phyloP scores from a whole-genome alignment of 2,797 vertebrate species.

The Nyctalus aviator region DNA sequence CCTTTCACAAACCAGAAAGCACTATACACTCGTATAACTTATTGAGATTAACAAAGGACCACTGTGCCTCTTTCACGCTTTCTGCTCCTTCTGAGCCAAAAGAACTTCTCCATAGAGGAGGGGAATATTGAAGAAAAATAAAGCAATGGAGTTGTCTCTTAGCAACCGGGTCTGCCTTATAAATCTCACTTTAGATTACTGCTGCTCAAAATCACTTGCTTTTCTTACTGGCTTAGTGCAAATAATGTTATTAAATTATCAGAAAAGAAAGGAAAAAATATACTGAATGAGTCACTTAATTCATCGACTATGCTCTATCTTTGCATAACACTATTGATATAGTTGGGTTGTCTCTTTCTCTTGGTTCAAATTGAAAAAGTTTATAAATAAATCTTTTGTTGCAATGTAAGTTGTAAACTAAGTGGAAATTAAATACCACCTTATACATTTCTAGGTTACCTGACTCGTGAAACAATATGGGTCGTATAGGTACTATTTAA shows the following conservation, averaged over 20 bases:
- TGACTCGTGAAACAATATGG: neutral
- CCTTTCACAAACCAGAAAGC: slow-evolving; percentile 72
- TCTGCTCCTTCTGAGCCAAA: slow-evolving; percentile 75
- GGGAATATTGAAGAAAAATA: slow-evolving; percentile 81
- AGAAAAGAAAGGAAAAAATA: slow-evolving; percentile 64
- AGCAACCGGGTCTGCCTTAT: slow-evolving; percentile 80
- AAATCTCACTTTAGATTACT: slow-evolving; percentile 75
- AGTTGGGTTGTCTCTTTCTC: slow-evolving; percentile 49
- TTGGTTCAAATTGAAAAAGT: slow-evolving; percentile 53
- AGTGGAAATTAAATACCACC: slow-evolving; percentile 37
- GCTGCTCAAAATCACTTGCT: slow-evolving; percentile 72
- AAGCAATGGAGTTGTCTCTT: slow-evolving; percentile 78
- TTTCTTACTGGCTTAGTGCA: slow-evolving; percentile 71
- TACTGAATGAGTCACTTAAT: slow-evolving; percentile 48
- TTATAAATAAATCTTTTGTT: slow-evolving; percentile 23
- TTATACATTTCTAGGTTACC: slow-evolving; percentile 1
- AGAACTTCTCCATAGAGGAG: slow-evolving; percentile 74
- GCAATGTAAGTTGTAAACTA: slow-evolving; percentile 56
- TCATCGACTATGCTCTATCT: slow-evolving; percentile 38
- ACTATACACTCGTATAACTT: slow-evolving; percentile 61
- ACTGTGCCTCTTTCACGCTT: slow-evolving; percentile 72
- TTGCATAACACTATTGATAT: slow-evolving; percentile 25
- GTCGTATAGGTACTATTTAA: neutral
- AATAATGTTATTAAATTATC: slow-evolving; percentile 78
- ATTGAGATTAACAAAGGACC: slow-evolving; percentile 76